A percentile compares a stretch with the other conserved stretches of the same genome.
phyloP scores from a whole-genome alignment of 1,140 invertebrate species.

The Probaryconus sp. region DNA sequence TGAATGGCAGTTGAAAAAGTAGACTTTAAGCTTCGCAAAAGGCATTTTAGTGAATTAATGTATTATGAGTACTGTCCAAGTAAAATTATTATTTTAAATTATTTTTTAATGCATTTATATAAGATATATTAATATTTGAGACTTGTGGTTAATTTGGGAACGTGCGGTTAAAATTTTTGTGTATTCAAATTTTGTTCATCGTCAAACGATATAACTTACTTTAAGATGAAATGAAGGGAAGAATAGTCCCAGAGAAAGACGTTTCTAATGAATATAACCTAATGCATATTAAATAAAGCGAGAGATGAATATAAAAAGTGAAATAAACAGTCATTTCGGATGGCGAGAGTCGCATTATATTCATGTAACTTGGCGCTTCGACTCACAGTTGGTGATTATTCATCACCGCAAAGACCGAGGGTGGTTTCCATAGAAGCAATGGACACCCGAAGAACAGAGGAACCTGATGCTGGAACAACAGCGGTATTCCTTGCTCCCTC shows the following conservation, averaged over 20 bases:
- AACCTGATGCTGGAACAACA: conserved; percentile 61
- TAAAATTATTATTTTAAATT: too few species aligned
- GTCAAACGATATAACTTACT: too few species aligned
- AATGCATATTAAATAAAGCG: conserved; percentile 45
- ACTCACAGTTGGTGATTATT: conserved; percentile 71
- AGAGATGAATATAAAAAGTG: conserved; percentile 39
- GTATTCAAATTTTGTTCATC: too few species aligned
- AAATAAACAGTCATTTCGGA: conserved; percentile 42
- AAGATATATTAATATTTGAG: too few species aligned
- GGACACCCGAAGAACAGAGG: conserved; percentile 55
- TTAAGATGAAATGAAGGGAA: too few species aligned
- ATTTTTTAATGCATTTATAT: too few species aligned
- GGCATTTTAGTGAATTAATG: too few species aligned
- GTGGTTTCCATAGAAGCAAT: conserved; percentile 65
- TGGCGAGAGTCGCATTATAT: conserved; percentile 35
- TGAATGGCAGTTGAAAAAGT: too few species aligned
- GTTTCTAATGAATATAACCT: conserved; percentile 19
- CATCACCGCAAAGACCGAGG: conserved; percentile 68
- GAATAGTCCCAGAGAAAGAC: neutral
- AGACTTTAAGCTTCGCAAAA: too few species aligned
- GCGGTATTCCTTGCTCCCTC: conserved; percentile 67
- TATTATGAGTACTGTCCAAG: too few species aligned
- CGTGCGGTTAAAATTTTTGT: too few species aligned
- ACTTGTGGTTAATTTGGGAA: too few species aligned
- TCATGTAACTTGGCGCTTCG: conserved; percentile 68